Percentiles rank a stretch among this genome's conserved stretches.
These are phyloP conservation scores for Chrysolina haemoptera DNA, from an alignment of 2,888 invertebrate species.

Conservation along the genomic window DNA sequence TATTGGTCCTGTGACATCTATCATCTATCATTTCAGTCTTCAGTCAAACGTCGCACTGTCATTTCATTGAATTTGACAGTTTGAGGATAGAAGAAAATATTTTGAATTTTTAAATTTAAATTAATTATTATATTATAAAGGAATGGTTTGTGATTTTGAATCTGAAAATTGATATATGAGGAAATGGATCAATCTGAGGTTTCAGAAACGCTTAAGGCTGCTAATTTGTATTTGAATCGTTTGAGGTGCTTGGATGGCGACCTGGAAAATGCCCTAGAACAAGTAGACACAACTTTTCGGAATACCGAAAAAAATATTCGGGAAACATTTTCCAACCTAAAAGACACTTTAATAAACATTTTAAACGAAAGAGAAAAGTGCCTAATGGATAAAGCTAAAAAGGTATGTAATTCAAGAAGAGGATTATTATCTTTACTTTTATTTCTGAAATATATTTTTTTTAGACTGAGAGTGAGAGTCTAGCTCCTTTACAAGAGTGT, in stretches of 20 bases:
- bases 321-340: slow-evolving; percentile 59
- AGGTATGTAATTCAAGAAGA: slow-evolving; percentile 48
- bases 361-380: slow-evolving; percentile 58
- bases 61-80: too few species aligned
- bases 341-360: slow-evolving; percentile 54
- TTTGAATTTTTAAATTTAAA: too few species aligned
- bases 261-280: slow-evolving; percentile 60
- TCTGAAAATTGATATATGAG: background rate
- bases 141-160: background rate
- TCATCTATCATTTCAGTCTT: too few species aligned
- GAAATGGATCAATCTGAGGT: slow-evolving; percentile 59
- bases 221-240: slow-evolving; percentile 59
- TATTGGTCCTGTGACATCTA: too few species aligned
- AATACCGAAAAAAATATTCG: slow-evolving; percentile 62
- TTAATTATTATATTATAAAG: background rate
- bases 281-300: slow-evolving; percentile 60
- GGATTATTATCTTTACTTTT: slow-evolving; percentile 11
- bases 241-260: slow-evolving; percentile 59
- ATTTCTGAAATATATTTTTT: slow-evolving; percentile 45
- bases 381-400: slow-evolving; percentile 57
- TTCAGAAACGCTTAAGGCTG: slow-evolving; percentile 61
- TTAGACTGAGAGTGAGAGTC: slow-evolving; percentile 63
- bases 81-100: too few species aligned
- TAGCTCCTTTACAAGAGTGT: slow-evolving; percentile 68
- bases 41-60: too few species aligned